These are phyloP conservation scores for Rhegmatorhina hoffmannsi DNA, from an alignment of 2,113 vertebrate genomes.

Conservation along the genomic window DNA sequence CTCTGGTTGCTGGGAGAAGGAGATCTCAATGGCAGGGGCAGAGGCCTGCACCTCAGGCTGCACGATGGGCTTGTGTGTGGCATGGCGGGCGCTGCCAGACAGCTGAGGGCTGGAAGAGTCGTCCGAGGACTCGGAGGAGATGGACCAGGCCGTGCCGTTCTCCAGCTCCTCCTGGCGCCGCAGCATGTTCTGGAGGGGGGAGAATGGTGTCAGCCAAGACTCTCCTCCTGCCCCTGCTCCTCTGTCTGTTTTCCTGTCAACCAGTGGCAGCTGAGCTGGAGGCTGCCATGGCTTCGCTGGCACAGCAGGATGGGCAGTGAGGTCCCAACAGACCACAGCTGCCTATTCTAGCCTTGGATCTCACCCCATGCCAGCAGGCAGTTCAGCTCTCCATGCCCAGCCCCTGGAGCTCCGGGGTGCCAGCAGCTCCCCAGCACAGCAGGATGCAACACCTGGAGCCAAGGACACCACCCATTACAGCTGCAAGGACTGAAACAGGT, in stretches of 20 bases:
- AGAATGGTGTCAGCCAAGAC: neutral
- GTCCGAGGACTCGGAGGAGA: slow-evolving; percentile 93
- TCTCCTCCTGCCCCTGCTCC: neutral
- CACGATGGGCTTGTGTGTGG: slow-evolving; percentile 77
- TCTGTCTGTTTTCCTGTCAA: neutral
- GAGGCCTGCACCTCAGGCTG: slow-evolving; percentile 82
- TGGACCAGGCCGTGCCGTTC: slow-evolving; percentile 91
- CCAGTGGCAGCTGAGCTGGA: neutral
- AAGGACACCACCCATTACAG: neutral
- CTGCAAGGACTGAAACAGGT: neutral
- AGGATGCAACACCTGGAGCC: neutral
- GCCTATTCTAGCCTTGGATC: neutral
- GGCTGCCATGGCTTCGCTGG: neutral
- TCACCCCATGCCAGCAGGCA: no score
- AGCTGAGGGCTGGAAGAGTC: slow-evolving; percentile 94
- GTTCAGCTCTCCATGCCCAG: neutral
- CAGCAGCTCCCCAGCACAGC: accelerated
- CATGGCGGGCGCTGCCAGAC: slow-evolving; percentile 75
- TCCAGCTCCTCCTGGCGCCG: slow-evolving; percentile 88
- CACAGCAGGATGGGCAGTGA: neutral
- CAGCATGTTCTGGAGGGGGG: slow-evolving; percentile 85
- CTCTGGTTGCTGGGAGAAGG: slow-evolving; percentile 81
- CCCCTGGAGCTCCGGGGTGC: neutral
- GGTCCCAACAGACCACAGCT: neutral
- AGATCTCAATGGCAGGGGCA: slow-evolving; percentile 79